These are phyloP conservation scores for Scartelaos histophorus DNA, from an alignment of 2,113 vertebrate species.

Conservation along the genomic window DNA sequence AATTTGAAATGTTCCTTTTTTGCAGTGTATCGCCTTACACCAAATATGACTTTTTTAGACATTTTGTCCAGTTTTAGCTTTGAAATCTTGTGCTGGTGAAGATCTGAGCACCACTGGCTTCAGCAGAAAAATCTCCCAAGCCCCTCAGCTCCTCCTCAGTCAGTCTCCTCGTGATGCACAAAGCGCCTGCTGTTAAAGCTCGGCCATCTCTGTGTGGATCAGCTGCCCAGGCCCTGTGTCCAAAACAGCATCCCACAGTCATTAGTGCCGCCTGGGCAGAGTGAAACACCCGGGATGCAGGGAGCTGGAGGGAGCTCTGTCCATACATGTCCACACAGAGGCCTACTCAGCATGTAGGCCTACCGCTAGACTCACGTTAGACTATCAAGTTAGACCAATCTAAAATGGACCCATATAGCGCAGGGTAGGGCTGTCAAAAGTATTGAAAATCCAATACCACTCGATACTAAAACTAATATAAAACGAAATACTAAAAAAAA, in stretches of 20 bases:
- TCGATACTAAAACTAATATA: too few relatives aligned
- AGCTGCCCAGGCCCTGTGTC: neutral
- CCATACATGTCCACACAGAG: neutral
- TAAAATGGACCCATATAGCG: too few relatives aligned
- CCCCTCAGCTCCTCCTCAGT: neutral
- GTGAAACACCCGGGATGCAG: neutral
- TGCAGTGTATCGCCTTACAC: neutral
- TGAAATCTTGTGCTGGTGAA: too few relatives aligned
- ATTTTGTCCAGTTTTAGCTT: too few relatives aligned
- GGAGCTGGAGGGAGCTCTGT: neutral
- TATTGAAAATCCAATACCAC: too few relatives aligned
- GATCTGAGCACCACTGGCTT: neutral
- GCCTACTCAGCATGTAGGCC: neutral
- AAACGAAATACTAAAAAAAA: too few relatives aligned
- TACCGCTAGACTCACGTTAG: neutral
- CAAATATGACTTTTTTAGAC: too few relatives aligned
- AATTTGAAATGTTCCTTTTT: neutral
- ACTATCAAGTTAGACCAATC: too few relatives aligned
- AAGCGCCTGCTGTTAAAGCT: neutral
- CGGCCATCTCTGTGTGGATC: neutral
- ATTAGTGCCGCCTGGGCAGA: neutral
- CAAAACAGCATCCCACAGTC: neutral
- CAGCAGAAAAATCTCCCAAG: neutral
- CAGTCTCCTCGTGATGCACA: neutral
- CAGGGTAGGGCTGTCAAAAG: too few relatives aligned